phyloP scores from a whole-genome alignment of 2,797 vertebrate genomes.

The Lithobates pipiens region DNA sequence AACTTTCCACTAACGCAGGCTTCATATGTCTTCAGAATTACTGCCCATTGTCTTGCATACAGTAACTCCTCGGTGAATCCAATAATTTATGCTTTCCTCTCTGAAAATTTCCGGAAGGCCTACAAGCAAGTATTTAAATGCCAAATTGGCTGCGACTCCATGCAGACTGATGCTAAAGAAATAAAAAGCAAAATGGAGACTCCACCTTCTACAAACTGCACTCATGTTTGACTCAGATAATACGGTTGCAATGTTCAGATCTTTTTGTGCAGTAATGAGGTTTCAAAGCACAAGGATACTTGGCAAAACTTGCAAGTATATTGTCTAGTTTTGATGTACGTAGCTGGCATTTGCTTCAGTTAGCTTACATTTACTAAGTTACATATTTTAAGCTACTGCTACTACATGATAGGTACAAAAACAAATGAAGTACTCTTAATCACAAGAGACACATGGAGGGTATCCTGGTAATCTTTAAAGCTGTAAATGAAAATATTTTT shows the following conservation, averaged over 20 bases:
- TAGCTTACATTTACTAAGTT: constrained; percentile 38
- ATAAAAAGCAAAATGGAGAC: constrained; percentile 86
- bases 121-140: constrained; percentile 97
- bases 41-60: constrained; percentile 94
- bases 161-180: constrained; percentile 82
- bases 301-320: constrained; percentile 20
- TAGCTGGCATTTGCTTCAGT: constrained; percentile 41
- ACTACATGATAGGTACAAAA: constrained; percentile 12
- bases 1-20: constrained; percentile 93
- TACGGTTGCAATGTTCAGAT: constrained; percentile 1
- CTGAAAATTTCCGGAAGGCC: constrained; percentile 96
- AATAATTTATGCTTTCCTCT: constrained; percentile 96
- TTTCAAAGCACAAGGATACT: constrained; percentile 52
- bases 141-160: constrained; percentile 73
- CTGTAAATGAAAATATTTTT: constrained; percentile 18
- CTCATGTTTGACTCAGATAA: constrained; percentile 82
- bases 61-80: constrained; percentile 98
- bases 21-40: constrained; percentile 90
- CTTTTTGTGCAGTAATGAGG: constrained; percentile 10
- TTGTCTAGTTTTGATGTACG: constrained; percentile 15
- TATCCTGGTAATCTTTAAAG: constrained; percentile 23
- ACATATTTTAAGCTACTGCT: constrained; percentile 15
- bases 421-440: constrained; percentile 13
- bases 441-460: constrained; percentile 18
- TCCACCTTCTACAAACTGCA: constrained; percentile 90